Conservation (phyloP, 1,140 invertebrate species). For the Achroia grisella region DNA sequence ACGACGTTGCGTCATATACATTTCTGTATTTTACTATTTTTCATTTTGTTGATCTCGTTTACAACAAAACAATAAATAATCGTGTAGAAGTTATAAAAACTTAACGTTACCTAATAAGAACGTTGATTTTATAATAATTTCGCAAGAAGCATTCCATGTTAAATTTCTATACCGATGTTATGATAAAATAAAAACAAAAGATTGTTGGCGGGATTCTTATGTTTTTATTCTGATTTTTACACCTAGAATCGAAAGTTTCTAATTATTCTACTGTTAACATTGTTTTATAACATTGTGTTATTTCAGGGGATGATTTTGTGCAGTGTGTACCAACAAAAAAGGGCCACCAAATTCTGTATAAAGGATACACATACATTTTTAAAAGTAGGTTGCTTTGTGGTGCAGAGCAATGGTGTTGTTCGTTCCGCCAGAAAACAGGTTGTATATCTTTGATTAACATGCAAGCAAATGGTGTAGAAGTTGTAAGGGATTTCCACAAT, state of each 20-base stretch:
- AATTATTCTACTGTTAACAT: not conserved
- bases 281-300: conserved; percentile 16
- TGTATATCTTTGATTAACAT: conserved; percentile 65
- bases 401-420: conserved; percentile 62
- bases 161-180: no score
- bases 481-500: conserved; percentile 62
- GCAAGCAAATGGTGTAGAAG: conserved; percentile 56
- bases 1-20: conserved; percentile 31
- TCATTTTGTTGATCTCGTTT: no score
- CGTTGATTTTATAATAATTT: no score
- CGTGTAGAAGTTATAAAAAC: no score
- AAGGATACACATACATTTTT: conserved; percentile 62
- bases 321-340: conserved; percentile 63
- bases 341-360: conserved; percentile 58
- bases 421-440: conserved; percentile 61
- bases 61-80: no score
- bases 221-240: conserved; percentile 11
- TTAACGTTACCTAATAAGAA: no score
- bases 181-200: no score
- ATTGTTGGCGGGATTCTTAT: not conserved
- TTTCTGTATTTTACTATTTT: no score
- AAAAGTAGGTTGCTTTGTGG: conserved; percentile 60
- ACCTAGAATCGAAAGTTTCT: no score
- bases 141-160: no score
- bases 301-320: conserved; percentile 61